A percentile compares a stretch with the other conserved stretches of the same genome.
These are phyloP conservation scores for Spinus olivaceus DNA, from an alignment of 2,797 vertebrate species.

Conservation along the genomic window DNA sequence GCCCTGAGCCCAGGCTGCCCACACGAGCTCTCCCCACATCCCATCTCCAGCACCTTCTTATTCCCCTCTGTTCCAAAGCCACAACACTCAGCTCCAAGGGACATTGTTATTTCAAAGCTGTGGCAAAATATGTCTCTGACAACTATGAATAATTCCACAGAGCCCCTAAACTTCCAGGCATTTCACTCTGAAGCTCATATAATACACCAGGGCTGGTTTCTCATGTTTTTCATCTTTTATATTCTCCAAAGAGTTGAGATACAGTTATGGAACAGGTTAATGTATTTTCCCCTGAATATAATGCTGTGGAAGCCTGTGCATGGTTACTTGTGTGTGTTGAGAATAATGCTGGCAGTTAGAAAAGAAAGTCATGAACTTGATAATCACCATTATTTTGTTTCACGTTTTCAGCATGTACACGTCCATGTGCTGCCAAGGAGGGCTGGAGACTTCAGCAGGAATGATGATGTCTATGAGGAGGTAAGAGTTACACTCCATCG, in stretches of 20 bases:
- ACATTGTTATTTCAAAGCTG: constrained; percentile 51
- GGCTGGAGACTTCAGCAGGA: constrained; percentile 80
- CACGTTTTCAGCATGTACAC: constrained; percentile 83
- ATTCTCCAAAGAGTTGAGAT: constrained; percentile 32
- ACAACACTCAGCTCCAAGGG: background rate
- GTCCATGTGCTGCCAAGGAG: constrained; percentile 84
- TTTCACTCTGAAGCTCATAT: constrained; percentile 18
- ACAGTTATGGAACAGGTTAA: constrained; percentile 37
- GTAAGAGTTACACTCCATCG: constrained; percentile 55
- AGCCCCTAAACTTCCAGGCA: constrained; percentile 20
- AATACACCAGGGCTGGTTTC: background rate
- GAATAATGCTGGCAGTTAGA: constrained; percentile 36
- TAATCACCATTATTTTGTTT: constrained; percentile 34
- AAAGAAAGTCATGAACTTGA: background rate
- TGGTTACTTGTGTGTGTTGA: background rate
- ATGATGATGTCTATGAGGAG: constrained; percentile 83
- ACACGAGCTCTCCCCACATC: rapidly evolving
- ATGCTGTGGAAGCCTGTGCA: background rate
- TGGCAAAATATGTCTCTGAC: constrained; percentile 48
- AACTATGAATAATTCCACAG: constrained; percentile 52
- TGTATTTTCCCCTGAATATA: constrained; percentile 54
- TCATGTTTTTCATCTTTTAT: constrained; percentile 37
- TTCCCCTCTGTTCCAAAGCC: background rate
- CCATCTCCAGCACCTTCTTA: background rate
- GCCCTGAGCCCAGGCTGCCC: background rate